Evolutionary conservation across 2,113 vertebrate species (phyloP), one percentile per base, ranked within the genome.

Genomic region (Abramis brama): DNA sequence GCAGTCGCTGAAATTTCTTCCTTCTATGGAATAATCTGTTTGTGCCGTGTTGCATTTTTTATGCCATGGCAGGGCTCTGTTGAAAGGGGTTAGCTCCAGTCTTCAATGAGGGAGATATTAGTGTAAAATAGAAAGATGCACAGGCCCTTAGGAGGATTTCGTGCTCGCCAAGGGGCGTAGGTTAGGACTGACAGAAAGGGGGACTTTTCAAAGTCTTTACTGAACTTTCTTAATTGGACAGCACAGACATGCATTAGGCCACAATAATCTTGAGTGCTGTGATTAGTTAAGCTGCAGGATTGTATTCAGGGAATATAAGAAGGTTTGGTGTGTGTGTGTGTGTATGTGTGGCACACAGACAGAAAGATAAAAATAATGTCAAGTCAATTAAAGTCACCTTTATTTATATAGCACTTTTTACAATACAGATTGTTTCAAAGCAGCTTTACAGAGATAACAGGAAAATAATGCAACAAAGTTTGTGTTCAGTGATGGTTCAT

Each of bases 11-110:
- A 82, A 87, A 66, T 73, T 4, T 36, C 4, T 82, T 80, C 79
- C n/a, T 33, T 52, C 64, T 74, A 50, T 70, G 62, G 64, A 47
- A 71, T 85, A 62, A 84, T 86, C 80, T 55, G 36, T 81, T 86
- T 70, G 8, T 68, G 30, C 70, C 52, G 45, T 87, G 50, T 85
- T 71, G 8, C 71, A 30, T 25, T 30, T 59, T 45, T 73, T 36
- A 52, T 23, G 19, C 57, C 36, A 36, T 6, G 21, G 55, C 15
- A 15, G 33, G 62, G 71, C 55, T 85, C 70, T 59, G 27, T 76
- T 62, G 21, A 83, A 59, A 7, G 47, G 66, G 77, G 77, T 84
- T 83, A 66, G 76, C 64, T 81, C 36, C 27, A 60, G 82, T 74
- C 6, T 78, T 60, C 60, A n/a, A 30, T 87, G 50, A 62, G 33